Evolutionary conservation across 2,113 vertebrate species (phyloP), one percentile per base, ranked within the genome.

Genomic region (Rhinolophus ferrumequinum): DNA sequence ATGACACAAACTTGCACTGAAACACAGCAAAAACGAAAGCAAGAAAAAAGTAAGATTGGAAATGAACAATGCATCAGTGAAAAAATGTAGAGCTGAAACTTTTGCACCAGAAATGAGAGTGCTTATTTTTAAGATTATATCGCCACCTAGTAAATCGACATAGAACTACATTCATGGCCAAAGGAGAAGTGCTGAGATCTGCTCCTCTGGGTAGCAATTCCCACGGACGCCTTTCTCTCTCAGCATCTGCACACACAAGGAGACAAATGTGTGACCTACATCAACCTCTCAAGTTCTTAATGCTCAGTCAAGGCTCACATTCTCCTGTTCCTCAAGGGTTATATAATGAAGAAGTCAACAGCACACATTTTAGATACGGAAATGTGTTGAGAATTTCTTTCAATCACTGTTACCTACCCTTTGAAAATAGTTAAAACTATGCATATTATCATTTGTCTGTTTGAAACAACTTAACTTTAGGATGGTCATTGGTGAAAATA

Each of bases 71-170:
- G 6, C 8, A 6, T 90, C 52, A 19, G 21, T n/a, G 8, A 75
- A 33, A 64, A 95, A 16, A 62, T 30, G 38, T 44, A 89, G 38
- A 86, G n/a, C 47, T 44, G 19, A 93, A 85, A 52, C 64, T 21
- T 77, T 80, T 38, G 33, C 75, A 66, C 19, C 38, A n/a, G 13
- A 54, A 44, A 73, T 26, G 56, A 41, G 69, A 8, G 19, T 28
- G 67, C 76, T 97, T 86, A 98, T 98, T 98, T 98, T 97, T 98
- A 97, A 97, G 98, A 97, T 96, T 95, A 95, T 96, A 97, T 97
- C 97, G 98, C 98, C 98, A 98, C 98, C 98, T 99, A 97, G 97
- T 98, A 98, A 97, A 90, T 90, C 95, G 94, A 67, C 47, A 50
- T 84, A 88, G 96, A 98, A 98, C 94, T 60, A 52, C 98, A 98